Percentiles rank a stretch among this genome's conserved stretches.
phyloP scores from a whole-genome alignment of 2,888 invertebrate species.

The Aricia artaxerxes region DNA sequence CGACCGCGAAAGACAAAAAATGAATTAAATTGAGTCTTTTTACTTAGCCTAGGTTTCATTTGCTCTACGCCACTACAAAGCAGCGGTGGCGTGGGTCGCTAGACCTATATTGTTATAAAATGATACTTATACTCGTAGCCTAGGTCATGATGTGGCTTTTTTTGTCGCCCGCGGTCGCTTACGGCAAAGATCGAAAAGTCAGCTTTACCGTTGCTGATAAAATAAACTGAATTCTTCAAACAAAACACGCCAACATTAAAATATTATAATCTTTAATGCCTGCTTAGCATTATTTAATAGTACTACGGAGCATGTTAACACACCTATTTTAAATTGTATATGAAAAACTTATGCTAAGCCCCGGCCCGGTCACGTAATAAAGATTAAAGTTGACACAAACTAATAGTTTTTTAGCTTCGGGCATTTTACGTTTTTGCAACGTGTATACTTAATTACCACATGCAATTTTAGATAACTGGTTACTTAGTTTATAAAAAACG shows the following conservation, averaged over 20 bases:
- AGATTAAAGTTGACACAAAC: conserved; percentile 12
- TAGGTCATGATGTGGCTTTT: no score
- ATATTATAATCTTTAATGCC: not conserved
- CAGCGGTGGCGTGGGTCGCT: no score
- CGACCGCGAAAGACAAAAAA: no score
- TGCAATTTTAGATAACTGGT: conserved; percentile 3
- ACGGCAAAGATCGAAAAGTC: no score
- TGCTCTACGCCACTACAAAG: no score
- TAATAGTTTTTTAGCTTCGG: not conserved
- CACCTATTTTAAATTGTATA: not conserved
- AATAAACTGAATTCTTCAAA: not conserved
- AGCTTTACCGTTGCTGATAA: not conserved
- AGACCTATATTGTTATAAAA: no score
- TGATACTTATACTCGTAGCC: no score
- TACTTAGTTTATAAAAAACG: not conserved
- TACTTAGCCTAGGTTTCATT: no score
- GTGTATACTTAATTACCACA: conserved; percentile 11
- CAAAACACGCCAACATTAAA: not conserved
- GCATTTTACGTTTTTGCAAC: conserved; percentile 12
- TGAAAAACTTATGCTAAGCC: not conserved
- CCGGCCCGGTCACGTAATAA: not conserved
- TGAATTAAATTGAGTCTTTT: no score
- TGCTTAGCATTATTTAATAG: not conserved
- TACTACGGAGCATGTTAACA: not conserved
- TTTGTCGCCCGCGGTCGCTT: no score